Evolutionary conservation across 2,888 invertebrate genomes (phyloP).

Genomic region (Scaptodrosophila latifasciaeformis): DNA sequence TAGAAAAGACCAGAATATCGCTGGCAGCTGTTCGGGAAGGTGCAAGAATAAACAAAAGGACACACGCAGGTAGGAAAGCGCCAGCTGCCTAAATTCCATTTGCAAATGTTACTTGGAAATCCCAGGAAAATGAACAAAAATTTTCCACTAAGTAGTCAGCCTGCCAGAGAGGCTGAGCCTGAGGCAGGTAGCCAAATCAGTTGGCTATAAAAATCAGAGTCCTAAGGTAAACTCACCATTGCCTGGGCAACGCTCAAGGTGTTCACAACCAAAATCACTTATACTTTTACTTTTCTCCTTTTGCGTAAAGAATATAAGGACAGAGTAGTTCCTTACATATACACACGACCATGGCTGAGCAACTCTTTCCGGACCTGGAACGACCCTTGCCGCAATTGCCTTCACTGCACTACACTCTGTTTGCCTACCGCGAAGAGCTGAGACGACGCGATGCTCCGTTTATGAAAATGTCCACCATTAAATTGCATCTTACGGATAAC

Average conservation of each 20-base stretch:
- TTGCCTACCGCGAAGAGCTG: constrained; percentile 54
- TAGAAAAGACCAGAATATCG: constrained; percentile 22
- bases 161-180: constrained; percentile 16
- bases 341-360: constrained; percentile 55
- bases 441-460: constrained; percentile 49
- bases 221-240: constrained; percentile 18
- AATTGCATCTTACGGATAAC: constrained; percentile 54
- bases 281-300: no score
- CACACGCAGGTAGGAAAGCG: constrained; percentile 43
- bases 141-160: constrained; percentile 21
- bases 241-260: constrained; percentile 16
- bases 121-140: constrained; percentile 24
- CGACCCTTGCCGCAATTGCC: constrained; percentile 52
- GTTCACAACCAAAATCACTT: constrained; percentile 15
- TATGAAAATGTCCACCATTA: constrained; percentile 60
- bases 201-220: constrained; percentile 39
- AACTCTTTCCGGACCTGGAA: constrained; percentile 50
- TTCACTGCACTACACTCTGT: constrained; percentile 51
- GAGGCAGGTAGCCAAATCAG: constrained; percentile 10
- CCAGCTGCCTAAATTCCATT: constrained; percentile 42
- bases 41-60: background rate
- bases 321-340: constrained; percentile 11
- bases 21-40: constrained; percentile 2
- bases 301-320: background rate
- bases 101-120: constrained; percentile 26